Base-by-base conservation (phyloP, 2,888 invertebrate genomes). In the Muschampia staudingeri region DNA sequence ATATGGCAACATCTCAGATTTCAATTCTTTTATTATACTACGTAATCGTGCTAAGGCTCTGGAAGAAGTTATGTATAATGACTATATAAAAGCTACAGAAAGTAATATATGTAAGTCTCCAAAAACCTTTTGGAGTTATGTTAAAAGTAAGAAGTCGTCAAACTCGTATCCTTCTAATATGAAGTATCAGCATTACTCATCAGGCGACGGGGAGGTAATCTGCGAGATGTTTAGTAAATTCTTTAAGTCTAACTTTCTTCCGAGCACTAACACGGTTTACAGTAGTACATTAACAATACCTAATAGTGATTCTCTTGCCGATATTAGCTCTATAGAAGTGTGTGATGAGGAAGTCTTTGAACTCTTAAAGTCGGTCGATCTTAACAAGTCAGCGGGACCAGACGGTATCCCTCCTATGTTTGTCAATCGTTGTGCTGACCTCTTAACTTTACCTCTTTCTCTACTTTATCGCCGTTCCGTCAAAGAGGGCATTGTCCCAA, bases 401-500 rank as follows among this genome's bases (percentile, higher is more conserved):
- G 76, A 76, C 9, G 76, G 76, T 7, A 61, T 61, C 40, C 76
- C 61, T 8, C n/a, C 76, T 25, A 76, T 65, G 42, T 19, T 19
- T 44, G 9, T 65, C 5, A 65, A 30, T 12, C 61, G 42, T 42
- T 76, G 76, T 40, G 76, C 76, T 42, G 11, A 42, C 14, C 25
- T 12, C 14, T 19, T 73, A 73, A 5, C 19, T 4, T 0, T 16
- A 19, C 37, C 72, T 25, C 40, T 72, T 1, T 19, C 25, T 25
- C 14, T 72, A 25, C 9, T 72, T 4, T 72, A 8, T 30, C 44
- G 48, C 16, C 44, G 72, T 14, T 73, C 73, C 0, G 2, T 73
- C 1, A n/a, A n/a, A 14, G 52, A 52, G n/a, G 52, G 52, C 8
- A 7, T 48, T 14, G 44, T 72, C 1, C 72, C 72, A 5, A 30